phyloP scores from a whole-genome alignment of 2,888 invertebrate genomes.

The Hemaris fuciformis region DNA sequence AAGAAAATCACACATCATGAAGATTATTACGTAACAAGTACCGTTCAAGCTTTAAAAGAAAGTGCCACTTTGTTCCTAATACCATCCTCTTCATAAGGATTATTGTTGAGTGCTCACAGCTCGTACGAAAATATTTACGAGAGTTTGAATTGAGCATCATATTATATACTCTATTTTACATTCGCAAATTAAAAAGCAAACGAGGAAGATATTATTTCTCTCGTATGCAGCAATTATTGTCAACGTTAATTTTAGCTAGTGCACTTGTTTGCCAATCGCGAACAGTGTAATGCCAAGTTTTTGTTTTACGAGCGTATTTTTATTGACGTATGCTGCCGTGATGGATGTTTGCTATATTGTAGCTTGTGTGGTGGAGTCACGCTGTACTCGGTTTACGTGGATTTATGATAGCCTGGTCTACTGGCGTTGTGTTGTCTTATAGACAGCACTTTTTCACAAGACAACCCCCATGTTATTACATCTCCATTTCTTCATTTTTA shows the following conservation, averaged over 20 bases:
- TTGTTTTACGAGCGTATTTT: slow-evolving; percentile 17
- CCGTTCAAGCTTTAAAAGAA: not conserved
- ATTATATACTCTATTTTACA: not conserved
- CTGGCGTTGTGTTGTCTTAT: too few relatives aligned
- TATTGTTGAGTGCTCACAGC: not conserved
- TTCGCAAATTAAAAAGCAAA: not conserved
- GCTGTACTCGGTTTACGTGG: too few relatives aligned
- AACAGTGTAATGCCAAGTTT: slow-evolving; percentile 33
- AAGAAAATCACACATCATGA: not conserved
- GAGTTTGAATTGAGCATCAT: not conserved
- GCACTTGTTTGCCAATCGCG: slow-evolving; percentile 33
- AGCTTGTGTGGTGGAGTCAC: too few relatives aligned
- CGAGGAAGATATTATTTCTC: slow-evolving; percentile 21
- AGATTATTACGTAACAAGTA: not conserved
- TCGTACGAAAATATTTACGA: not conserved
- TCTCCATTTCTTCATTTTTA: too few relatives aligned
- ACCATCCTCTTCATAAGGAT: not conserved
- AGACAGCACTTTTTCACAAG: too few relatives aligned
- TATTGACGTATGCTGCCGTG: not conserved
- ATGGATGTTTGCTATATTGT: not conserved
- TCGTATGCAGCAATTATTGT: slow-evolving; percentile 24
- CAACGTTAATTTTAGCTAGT: slow-evolving; percentile 27
- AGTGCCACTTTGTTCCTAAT: not conserved
- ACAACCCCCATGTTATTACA: too few relatives aligned
- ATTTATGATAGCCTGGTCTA: too few relatives aligned